A percentile compares a stretch with the other conserved stretches of the same genome.
Evolutionary conservation across 2,113 vertebrate genomes (phyloP).

Genomic region (Pteronura brasiliensis): DNA sequence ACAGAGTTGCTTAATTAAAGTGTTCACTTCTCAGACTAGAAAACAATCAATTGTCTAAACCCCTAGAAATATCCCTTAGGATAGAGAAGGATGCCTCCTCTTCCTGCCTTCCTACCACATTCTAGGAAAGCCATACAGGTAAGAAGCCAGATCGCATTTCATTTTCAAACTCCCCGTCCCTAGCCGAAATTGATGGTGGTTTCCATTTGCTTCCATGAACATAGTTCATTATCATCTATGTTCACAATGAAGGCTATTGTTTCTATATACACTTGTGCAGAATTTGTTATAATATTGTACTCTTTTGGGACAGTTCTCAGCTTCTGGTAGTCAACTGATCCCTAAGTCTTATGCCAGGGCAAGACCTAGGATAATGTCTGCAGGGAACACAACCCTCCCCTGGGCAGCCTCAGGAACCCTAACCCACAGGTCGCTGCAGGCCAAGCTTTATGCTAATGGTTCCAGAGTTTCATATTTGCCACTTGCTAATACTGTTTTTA

Average conservation of each 20-base stretch:
- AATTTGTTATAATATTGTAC: neutral
- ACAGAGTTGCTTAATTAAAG: neutral
- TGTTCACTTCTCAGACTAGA: neutral
- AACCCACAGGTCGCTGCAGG: neutral
- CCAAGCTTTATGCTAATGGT: neutral
- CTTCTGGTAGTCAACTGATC: neutral
- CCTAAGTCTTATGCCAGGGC: neutral
- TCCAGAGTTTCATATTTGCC: conserved; percentile 26
- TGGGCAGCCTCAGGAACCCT: neutral
- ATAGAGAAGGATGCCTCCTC: neutral
- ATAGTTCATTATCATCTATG: neutral
- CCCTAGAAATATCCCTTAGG: neutral
- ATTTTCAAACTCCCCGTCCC: neutral
- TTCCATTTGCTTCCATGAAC: neutral
- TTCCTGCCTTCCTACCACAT: neutral
- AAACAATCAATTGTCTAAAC: neutral
- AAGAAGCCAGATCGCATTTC: neutral
- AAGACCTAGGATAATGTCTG: neutral
- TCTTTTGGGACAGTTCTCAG: neutral
- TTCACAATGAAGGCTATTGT: neutral
- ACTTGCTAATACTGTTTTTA: neutral
- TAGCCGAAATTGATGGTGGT: neutral
- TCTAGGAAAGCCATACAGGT: neutral
- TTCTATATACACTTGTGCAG: neutral
- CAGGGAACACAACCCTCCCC: neutral